phyloP scores from a whole-genome alignment of 2,888 invertebrate genomes.

The Drosophila siamana region DNA sequence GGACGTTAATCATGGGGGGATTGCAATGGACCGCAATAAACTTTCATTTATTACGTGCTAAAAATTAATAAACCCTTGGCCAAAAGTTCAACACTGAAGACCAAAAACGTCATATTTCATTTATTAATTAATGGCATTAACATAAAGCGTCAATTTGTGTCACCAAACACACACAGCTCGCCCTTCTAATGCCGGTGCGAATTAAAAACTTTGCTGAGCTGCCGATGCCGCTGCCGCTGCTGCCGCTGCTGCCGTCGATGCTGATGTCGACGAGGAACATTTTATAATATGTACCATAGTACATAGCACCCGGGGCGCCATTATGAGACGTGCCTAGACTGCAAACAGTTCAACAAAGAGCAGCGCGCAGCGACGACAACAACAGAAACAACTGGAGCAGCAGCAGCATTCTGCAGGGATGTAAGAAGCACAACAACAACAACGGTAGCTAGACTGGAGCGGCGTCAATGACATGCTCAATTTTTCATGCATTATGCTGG shows the following conservation, averaged over 20 bases:
- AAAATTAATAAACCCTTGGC: slow-evolving; percentile 66
- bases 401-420: not conserved
- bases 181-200: slow-evolving; percentile 54
- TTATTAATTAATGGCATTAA: slow-evolving; percentile 80
- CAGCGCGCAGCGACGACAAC: slow-evolving; percentile 33
- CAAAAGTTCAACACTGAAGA: slow-evolving; percentile 41
- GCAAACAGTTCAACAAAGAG: slow-evolving; percentile 50
- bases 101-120: slow-evolving; percentile 69
- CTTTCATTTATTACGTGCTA: slow-evolving; percentile 77
- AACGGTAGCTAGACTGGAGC: slow-evolving; percentile 8
- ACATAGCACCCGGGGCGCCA: slow-evolving; percentile 49
- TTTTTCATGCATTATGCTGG: slow-evolving; percentile 77
- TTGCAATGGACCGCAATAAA: slow-evolving; percentile 43
- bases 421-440: slow-evolving; percentile 14
- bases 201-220: slow-evolving; percentile 71
- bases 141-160: slow-evolving; percentile 76
- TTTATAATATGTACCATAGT: slow-evolving; percentile 49
- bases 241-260: slow-evolving; percentile 2
- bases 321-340: slow-evolving; percentile 72
- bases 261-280: slow-evolving; percentile 31
- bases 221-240: slow-evolving; percentile 4
- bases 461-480: slow-evolving; percentile 79
- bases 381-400: slow-evolving; percentile 7
- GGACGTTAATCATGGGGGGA: not conserved
- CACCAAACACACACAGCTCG: slow-evolving; percentile 2